Conservation (phyloP, 2,113 vertebrate genomes). For the Hystrix cristata region DNA sequence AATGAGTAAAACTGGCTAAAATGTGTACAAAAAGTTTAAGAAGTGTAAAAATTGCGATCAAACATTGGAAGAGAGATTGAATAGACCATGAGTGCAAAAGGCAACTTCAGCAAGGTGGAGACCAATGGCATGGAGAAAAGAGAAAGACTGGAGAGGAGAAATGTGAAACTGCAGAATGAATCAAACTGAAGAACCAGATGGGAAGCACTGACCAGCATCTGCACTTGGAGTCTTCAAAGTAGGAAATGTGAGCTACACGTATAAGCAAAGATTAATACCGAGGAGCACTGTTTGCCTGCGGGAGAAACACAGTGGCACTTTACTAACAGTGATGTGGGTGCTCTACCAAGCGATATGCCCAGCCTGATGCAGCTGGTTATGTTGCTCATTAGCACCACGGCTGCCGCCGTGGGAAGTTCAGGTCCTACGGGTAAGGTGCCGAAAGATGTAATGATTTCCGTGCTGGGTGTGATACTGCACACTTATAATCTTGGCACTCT, state of each 20-base stretch:
- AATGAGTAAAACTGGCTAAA: background rate
- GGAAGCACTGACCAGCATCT: rapidly evolving
- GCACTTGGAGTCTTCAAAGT: background rate
- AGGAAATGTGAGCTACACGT: background rate
- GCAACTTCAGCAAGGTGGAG: background rate
- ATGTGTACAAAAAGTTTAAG: background rate
- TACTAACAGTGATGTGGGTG: background rate
- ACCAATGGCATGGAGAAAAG: background rate
- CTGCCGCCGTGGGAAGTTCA: background rate
- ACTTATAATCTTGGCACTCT: background rate
- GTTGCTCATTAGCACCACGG: background rate
- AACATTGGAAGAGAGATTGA: background rate
- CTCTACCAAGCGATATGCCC: background rate
- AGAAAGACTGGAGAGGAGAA: background rate
- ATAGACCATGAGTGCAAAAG: background rate
- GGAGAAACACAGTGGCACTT: too few relatives aligned
- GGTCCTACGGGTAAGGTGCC: background rate
- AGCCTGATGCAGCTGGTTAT: background rate
- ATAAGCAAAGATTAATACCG: rapidly evolving
- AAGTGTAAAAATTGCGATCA: background rate
- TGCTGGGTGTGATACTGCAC: too few relatives aligned
- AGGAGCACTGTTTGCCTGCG: background rate
- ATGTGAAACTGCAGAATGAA: background rate
- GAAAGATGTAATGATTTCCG: background rate
- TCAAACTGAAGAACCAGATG: background rate